Base-by-base conservation (phyloP, 2,797 vertebrate species). In the Yasuhikotakia modesta region DNA sequence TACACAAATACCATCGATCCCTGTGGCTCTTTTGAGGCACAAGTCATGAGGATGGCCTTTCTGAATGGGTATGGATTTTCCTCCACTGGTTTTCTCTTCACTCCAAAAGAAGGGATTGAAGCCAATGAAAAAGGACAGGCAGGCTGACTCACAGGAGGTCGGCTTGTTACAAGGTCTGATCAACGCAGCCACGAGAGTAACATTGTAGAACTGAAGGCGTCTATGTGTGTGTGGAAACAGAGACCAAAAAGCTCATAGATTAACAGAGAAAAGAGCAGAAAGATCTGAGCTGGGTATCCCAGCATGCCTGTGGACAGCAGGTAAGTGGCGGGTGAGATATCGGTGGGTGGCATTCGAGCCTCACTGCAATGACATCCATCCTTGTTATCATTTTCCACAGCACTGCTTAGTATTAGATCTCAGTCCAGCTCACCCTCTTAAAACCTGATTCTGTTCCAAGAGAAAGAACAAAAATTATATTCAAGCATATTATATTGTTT, bases 61-160 rank as follows among this genome's bases (percentile, higher is more conserved):
- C 65, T 81, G 64, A 71, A 84, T 78, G 45, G 57, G 66, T 73
- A 82, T 80, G n/a, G 72, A 79, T 82, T 86, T 85, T 71, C 73
- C 57, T 75, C 57, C 55, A 27, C 13, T 78, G 22, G 30, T 21
- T 76, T 68, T 79, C 78, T 52, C 69, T 66, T 64, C 19, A 22
- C 24, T 82, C 63, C 58, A 76, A 84, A 78, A 74, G 70, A 73
- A 11, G 1, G 66, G 55, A 82, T 81, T 81, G 81, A 68, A 81
- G 67, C 45, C 19, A 46, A 74, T 76, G 39, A 76, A 68, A 78
- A 55, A 68, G 71, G 81, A 80, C 70, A 78, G 71, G 67, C 46
- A 61, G 22, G 46, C 35, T 72, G 55, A 77, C 73, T 73, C 75
- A 78, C 70, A 57, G 24, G 50, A 79, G 22, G 71, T 24, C 32